phyloP scores from a whole-genome alignment of 2,113 vertebrate species.

The Tragelaphus scriptus region DNA sequence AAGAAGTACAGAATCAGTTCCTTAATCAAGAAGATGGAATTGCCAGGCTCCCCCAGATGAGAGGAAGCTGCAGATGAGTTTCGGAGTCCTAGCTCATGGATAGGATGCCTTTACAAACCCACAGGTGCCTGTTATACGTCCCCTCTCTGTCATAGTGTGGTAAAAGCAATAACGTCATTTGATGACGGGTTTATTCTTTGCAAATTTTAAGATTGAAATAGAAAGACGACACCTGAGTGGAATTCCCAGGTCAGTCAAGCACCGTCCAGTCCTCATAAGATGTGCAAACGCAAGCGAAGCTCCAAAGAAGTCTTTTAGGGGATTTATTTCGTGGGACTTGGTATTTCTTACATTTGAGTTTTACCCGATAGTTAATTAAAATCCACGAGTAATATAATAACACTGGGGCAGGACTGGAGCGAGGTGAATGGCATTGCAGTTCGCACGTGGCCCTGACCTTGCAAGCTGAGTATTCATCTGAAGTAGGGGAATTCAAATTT shows the following conservation, averaged over 20 bases:
- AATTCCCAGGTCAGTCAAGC: neutral
- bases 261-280: rapidly evolving
- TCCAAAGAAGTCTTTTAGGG: rapidly evolving
- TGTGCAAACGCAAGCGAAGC: neutral
- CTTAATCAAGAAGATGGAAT: slow-evolving; percentile 37
- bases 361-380: slow-evolving; percentile 1
- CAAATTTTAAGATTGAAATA: neutral
- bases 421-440: neutral
- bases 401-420: neutral
- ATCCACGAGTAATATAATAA: neutral
- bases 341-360: neutral
- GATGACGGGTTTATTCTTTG: neutral
- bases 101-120: slow-evolving; percentile 15
- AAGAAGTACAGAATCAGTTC: slow-evolving; percentile 49
- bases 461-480: slow-evolving; percentile 65
- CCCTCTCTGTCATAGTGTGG: neutral
- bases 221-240: neutral
- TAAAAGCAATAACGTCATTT: neutral
- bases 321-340: neutral
- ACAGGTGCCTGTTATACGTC: neutral
- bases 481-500: slow-evolving; percentile 79
- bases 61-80: slow-evolving; percentile 49
- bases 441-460: slow-evolving; percentile 66
- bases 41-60: neutral
- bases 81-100: slow-evolving; percentile 27